These are phyloP conservation scores for Watsonalla cultraria DNA, from an alignment of 2,888 invertebrate species.

Conservation along the genomic window DNA sequence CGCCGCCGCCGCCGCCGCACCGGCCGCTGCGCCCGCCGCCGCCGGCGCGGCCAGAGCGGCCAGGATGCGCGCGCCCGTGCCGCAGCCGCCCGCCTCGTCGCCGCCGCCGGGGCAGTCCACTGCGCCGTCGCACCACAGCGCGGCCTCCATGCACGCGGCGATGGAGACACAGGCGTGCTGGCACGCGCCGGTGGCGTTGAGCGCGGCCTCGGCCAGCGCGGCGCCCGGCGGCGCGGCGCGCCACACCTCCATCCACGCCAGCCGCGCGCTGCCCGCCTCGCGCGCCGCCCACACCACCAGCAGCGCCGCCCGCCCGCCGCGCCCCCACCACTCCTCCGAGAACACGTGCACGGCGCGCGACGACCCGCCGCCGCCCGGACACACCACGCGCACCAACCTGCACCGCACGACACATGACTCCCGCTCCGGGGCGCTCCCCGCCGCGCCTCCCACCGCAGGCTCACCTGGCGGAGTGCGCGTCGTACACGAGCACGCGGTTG, in stretches of 20 bases:
- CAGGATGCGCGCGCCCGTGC: constrained; percentile 52
- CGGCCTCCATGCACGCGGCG: constrained; percentile 86
- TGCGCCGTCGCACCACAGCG: constrained; percentile 87
- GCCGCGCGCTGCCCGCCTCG: constrained; percentile 87
- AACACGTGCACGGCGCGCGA: constrained; percentile 86
- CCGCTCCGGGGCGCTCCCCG: not conserved
- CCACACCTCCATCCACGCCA: constrained; percentile 83
- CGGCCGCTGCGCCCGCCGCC: constrained; percentile 80
- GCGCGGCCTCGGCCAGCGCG: constrained; percentile 43
- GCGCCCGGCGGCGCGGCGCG: constrained; percentile 23
- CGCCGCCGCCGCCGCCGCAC: constrained; percentile 67
- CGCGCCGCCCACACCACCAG: constrained; percentile 91
- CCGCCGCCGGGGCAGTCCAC: constrained; percentile 52
- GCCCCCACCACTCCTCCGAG: constrained; percentile 86
- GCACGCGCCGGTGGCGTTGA: constrained; percentile 50
- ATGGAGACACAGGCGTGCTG: constrained; percentile 81
- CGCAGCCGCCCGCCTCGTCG: constrained; percentile 82
- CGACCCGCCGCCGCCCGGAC: constrained; percentile 79
- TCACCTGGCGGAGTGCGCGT: constrained; percentile 81
- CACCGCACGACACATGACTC: not conserved
- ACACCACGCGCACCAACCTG: constrained; percentile 82
- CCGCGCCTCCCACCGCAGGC: not conserved
- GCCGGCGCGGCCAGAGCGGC: constrained; percentile 81
- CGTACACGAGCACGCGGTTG: constrained; percentile 89
- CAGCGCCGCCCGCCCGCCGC: constrained; percentile 84